These are phyloP conservation scores for Drosophila nr. medialis DNA, from an alignment of 2,888 invertebrate species.

Conservation along the genomic window DNA sequence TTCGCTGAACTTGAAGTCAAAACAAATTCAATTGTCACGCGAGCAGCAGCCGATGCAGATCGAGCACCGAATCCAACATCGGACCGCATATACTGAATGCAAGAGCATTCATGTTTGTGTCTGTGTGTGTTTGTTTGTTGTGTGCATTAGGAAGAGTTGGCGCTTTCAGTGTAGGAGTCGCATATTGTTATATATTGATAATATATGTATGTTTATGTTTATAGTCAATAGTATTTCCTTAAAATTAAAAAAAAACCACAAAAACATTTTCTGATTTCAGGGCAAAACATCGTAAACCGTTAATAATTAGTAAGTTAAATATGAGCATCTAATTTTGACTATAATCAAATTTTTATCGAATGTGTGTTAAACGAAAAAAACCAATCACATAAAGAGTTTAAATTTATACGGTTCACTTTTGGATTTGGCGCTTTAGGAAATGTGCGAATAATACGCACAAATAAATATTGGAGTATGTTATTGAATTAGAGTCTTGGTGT, in stretches of 20 bases:
- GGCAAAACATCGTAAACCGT: conserved; percentile 47
- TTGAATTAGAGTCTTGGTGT: conserved; percentile 9
- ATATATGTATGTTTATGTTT: background rate
- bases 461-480: conserved; percentile 4
- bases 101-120: conserved; percentile 7
- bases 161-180: background rate
- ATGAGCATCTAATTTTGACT: conserved; percentile 42
- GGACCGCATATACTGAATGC: conserved; percentile 12
- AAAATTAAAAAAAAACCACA: conserved; percentile 11
- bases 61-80: conserved; percentile 8
- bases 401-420: conserved; percentile 25
- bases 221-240: background rate
- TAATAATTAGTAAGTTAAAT: conserved; percentile 67
- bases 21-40: conserved; percentile 79
- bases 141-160: background rate
- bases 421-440: conserved; percentile 37
- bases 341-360: conserved; percentile 63
- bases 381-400: conserved; percentile 24
- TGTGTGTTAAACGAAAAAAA: conserved; percentile 51
- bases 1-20: conserved; percentile 79
- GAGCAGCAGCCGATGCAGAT: conserved; percentile 62
- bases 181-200: background rate
- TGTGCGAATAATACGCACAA: conserved; percentile 13
- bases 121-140: conserved; percentile 1
- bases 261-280: conserved; percentile 32